A percentile compares a stretch with the other conserved stretches of the same genome.
phyloP scores from a whole-genome alignment of 2,797 vertebrate species.

The Danio choprae region DNA sequence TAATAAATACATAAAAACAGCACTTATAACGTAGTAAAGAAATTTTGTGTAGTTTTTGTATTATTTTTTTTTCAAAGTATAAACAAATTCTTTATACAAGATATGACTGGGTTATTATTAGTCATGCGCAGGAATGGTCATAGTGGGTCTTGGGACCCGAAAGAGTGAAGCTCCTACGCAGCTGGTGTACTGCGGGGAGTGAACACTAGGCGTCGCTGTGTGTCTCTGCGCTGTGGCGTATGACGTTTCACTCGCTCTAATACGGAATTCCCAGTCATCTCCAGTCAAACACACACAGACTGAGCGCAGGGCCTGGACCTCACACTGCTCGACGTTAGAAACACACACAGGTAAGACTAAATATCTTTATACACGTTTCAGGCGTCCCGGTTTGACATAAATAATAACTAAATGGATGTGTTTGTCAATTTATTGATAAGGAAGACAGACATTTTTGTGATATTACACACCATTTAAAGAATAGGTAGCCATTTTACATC shows the following conservation, averaged over 20 bases:
- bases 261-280: conserved; percentile 26
- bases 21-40: too few relatives aligned
- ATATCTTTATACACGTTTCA: background rate
- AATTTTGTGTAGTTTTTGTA: too few relatives aligned
- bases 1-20: too few relatives aligned
- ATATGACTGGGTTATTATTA: too few relatives aligned
- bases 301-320: background rate
- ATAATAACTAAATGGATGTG: background rate
- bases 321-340: background rate
- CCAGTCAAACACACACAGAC: conserved; percentile 3
- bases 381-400: background rate
- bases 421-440: background rate
- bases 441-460: background rate
- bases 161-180: too few relatives aligned
- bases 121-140: too few relatives aligned
- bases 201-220: conserved; percentile 10
- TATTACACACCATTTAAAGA: conserved; percentile 72
- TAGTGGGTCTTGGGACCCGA: too few relatives aligned
- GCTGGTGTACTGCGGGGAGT: too few relatives aligned
- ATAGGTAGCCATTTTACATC: conserved; percentile 80
- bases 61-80: too few relatives aligned
- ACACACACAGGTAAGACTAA: conserved; percentile 8
- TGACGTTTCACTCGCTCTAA: conserved; percentile 11
- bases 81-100: too few relatives aligned
- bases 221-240: background rate